Evolutionary conservation across 1,140 invertebrate genomes (phyloP).

Genomic region (Pachypeltis micranthus): DNA sequence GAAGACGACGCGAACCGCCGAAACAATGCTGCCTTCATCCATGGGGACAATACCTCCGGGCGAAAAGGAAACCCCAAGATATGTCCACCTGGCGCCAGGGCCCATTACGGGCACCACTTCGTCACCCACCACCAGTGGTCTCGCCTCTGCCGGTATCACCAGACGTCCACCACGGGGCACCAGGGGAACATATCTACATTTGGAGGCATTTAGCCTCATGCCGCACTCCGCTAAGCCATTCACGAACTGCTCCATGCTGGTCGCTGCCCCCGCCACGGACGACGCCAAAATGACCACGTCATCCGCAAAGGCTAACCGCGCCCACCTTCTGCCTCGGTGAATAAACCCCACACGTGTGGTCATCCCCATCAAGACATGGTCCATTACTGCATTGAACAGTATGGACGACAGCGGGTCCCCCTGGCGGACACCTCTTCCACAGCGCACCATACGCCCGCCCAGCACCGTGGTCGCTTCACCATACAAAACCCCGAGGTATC

Average conservation of each 20-base stretch:
- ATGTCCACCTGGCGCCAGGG: not conserved
- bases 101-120: not conserved
- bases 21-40: not conserved
- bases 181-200: not conserved
- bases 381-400: constrained; percentile 32
- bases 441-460: not conserved
- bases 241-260: not conserved
- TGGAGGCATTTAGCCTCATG: not conserved
- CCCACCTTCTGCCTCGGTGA: not conserved
- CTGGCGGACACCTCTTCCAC: constrained; percentile 28
- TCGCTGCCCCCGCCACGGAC: not conserved
- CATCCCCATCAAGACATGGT: constrained; percentile 22
- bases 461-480: not conserved
- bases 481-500: not conserved
- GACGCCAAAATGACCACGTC: constrained; percentile 14
- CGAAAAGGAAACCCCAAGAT: not conserved
- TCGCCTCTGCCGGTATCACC: not conserved
- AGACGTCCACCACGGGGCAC: not conserved
- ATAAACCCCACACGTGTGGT: not conserved
- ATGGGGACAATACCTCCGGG: not conserved
- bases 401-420: constrained; percentile 30
- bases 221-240: not conserved
- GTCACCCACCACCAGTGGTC: not conserved
- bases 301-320: constrained; percentile 18
- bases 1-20: not conserved